Evolutionary conservation across 2,888 invertebrate species (phyloP).

Genomic region (Conchocele bisecta): DNA sequence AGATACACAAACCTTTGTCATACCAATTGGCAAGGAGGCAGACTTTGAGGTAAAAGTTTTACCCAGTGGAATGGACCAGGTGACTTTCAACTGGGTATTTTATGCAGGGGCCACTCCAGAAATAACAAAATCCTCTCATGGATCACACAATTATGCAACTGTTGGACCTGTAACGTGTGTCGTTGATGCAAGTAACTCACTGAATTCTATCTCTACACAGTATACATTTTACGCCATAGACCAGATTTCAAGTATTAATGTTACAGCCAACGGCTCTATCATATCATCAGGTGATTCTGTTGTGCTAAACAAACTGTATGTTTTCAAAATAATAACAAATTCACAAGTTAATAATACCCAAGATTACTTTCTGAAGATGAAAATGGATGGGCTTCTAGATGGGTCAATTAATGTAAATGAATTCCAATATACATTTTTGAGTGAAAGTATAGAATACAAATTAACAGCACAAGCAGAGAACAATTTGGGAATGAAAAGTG

Average conservation of each 20-base stretch:
- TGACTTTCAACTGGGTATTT: conserved; percentile 31
- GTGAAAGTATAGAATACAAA: too few relatives aligned
- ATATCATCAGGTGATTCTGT: conserved; percentile 12
- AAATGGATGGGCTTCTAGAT: too few relatives aligned
- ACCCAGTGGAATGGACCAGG: conserved; percentile 23
- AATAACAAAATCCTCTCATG: background rate
- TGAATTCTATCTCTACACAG: conserved; percentile 28
- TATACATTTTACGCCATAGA: conserved; percentile 55
- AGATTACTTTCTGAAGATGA: too few relatives aligned
- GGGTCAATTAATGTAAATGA: too few relatives aligned
- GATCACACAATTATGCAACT: conserved; percentile 18
- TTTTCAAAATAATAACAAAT: background rate
- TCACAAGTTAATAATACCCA: background rate
- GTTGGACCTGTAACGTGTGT: conserved; percentile 34
- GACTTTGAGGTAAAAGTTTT: conserved; percentile 11
- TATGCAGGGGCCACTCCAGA: conserved; percentile 12
- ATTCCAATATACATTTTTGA: too few relatives aligned
- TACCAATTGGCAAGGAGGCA: background rate
- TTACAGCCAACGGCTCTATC: conserved; percentile 35
- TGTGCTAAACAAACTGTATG: background rate
- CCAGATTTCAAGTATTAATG: conserved; percentile 33
- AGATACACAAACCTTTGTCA: background rate
- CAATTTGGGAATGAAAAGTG: conserved; percentile 27
- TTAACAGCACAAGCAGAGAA: conserved; percentile 48
- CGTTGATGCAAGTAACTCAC: conserved; percentile 42